Evolutionary conservation across 2,113 vertebrate species (phyloP).

Genomic region (Vireo altiloquus): DNA sequence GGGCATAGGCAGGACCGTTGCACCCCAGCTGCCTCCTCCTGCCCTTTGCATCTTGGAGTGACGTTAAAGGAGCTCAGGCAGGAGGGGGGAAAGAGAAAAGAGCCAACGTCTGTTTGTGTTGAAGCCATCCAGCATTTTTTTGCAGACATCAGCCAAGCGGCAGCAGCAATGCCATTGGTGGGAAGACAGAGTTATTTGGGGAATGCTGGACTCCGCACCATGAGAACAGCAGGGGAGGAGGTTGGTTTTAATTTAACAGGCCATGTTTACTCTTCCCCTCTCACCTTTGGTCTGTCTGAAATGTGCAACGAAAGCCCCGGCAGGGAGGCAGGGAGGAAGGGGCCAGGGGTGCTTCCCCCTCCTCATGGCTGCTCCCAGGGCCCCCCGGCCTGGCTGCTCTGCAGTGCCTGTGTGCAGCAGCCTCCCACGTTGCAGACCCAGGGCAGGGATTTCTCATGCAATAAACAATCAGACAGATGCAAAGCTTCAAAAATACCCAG

Average conservation of each 20-base stretch:
- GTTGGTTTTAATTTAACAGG: constrained; percentile 69
- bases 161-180: constrained; percentile 55
- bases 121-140: constrained; percentile 40
- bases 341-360: neutral
- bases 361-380: neutral
- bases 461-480: neutral
- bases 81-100: neutral
- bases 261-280: constrained; percentile 43
- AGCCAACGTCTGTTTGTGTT: constrained; percentile 12
- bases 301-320: neutral
- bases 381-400: accelerated
- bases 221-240: constrained; percentile 64
- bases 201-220: constrained; percentile 67
- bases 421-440: neutral
- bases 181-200: constrained; percentile 65
- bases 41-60: neutral
- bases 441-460: constrained; percentile 8
- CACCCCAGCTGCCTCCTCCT: neutral
- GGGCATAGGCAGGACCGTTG: neutral
- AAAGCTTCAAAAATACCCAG: constrained; percentile 29
- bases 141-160: constrained; percentile 43
- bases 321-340: neutral
- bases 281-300: constrained; percentile 65
- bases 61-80: neutral
- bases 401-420: neutral